These are phyloP conservation scores for Pilophorus perplexus DNA, from an alignment of 2,888 invertebrate genomes.

Conservation along the genomic window DNA sequence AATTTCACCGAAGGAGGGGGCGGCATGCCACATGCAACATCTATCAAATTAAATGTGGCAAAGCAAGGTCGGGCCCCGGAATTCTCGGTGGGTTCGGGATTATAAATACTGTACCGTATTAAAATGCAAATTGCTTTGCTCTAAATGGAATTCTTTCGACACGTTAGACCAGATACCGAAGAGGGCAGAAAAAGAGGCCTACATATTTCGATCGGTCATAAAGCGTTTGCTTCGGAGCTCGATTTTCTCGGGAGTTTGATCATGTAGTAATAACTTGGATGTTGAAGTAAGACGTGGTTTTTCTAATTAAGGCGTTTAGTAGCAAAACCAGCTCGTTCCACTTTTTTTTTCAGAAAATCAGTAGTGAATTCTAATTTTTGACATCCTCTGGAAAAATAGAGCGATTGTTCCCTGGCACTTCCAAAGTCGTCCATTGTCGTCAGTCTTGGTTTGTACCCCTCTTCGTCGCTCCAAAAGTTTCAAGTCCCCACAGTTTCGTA, in stretches of 20 bases:
- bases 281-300: too few species aligned
- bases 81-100: constrained; percentile 27
- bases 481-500: too few species aligned
- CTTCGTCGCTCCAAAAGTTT: too few species aligned
- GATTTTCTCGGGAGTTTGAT: background rate
- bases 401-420: too few species aligned
- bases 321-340: too few species aligned
- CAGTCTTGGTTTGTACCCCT: too few species aligned
- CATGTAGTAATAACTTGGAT: too few species aligned
- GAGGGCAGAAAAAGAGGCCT: constrained; percentile 5
- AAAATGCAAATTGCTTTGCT: constrained; percentile 36
- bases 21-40: constrained; percentile 27
- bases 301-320: too few species aligned
- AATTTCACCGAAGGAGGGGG: background rate
- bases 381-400: too few species aligned
- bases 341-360: background rate
- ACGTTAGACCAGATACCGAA: constrained; percentile 25
- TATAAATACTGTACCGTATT: constrained; percentile 37
- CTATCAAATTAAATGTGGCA: constrained; percentile 37
- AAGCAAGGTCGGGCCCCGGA: constrained; percentile 17
- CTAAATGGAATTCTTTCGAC: constrained; percentile 34
- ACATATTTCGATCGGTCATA: constrained; percentile 25
- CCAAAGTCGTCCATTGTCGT: too few species aligned
- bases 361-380: background rate
- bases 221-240: background rate